Evolutionary conservation across 2,113 vertebrate species (phyloP).

Genomic region (Triplophysa rosa): DNA sequence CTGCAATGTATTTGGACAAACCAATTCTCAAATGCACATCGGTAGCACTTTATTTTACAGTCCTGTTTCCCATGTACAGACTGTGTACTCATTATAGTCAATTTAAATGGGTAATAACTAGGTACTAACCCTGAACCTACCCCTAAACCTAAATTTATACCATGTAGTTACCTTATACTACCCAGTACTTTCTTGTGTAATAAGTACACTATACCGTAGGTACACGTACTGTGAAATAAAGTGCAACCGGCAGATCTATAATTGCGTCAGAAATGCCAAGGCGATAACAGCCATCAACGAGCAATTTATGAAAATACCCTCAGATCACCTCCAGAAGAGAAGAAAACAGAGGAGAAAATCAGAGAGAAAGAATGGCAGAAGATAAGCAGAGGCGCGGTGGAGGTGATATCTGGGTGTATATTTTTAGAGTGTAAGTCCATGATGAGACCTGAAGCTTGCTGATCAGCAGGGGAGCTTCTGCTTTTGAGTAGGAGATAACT

Average conservation of each 20-base stretch:
- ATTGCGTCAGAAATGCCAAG: not conserved
- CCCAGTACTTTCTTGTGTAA: too few species aligned
- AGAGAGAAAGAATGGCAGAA: not conserved
- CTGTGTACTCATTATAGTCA: too few species aligned
- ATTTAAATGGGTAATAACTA: too few species aligned
- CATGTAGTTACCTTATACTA: too few species aligned
- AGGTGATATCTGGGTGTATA: conserved; percentile 29
- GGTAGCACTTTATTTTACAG: too few species aligned
- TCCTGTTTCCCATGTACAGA: too few species aligned
- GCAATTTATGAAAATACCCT: conserved; percentile 15
- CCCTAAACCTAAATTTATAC: too few species aligned
- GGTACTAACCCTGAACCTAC: too few species aligned
- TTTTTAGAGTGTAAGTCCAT: conserved; percentile 44
- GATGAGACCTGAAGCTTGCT: conserved; percentile 42
- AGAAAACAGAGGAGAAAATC: conserved; percentile 6
- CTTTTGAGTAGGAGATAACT: conserved; percentile 50
- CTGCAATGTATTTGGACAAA: not conserved
- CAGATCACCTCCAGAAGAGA: conserved; percentile 9
- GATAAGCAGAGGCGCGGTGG: conserved; percentile 2
- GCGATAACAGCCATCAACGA: not conserved
- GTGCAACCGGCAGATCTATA: not conserved
- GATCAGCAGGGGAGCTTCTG: conserved; percentile 45
- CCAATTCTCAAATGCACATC: not conserved
- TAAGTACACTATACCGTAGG: too few species aligned
- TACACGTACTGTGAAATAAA: too few species aligned